Base-by-base conservation (phyloP, 1,140 invertebrate genomes). In the Galleria mellonella region DNA sequence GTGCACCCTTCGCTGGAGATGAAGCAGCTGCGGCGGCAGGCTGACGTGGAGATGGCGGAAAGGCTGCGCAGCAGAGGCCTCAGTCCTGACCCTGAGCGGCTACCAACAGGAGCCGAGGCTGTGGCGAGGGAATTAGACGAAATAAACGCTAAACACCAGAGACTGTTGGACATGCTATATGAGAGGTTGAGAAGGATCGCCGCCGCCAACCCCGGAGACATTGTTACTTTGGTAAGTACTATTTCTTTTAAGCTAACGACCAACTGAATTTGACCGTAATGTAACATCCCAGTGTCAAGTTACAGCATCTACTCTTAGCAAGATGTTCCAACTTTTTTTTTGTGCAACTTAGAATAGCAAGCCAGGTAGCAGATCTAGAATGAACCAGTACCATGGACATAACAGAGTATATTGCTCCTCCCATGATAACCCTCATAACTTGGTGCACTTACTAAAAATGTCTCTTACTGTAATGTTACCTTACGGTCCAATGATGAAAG, bases 71-170 rank as follows among this genome's bases (percentile, higher is more conserved):
- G 45, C 29, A 41, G 65, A 13, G 66, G 67, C 11, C 43, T 59
- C 10, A 55, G 32, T n/a, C 49, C 51, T 0, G 72, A 75, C 36
- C 49, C 62, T 6, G 71, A 73, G 30, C 43, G 50, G 1, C 23
- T 62, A 7, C 63, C 69, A 7, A 63, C 64, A 0, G 94, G 94
- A 1, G 93, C 95, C 12, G 96, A 97, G 58, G 87, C 90, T 36
- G 92, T 98, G 28, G 93, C 93, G 12, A 89, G 91, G 51, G 93
- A 98, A 60, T 87, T 99, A 69, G 97, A 98, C 71, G 90, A 89
- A 31, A 87, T 98, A 54, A 97, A 97, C 83, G 90, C 90, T 45
- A 91, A 92, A 63, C 96, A 95, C 73, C 91, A 94, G 61, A 88
- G 90, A 52, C 86, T 97, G 43, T 81, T 94, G 49, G 92, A 91